phyloP scores from a whole-genome alignment of 1,140 invertebrate species.

The Dreissena polymorpha region DNA sequence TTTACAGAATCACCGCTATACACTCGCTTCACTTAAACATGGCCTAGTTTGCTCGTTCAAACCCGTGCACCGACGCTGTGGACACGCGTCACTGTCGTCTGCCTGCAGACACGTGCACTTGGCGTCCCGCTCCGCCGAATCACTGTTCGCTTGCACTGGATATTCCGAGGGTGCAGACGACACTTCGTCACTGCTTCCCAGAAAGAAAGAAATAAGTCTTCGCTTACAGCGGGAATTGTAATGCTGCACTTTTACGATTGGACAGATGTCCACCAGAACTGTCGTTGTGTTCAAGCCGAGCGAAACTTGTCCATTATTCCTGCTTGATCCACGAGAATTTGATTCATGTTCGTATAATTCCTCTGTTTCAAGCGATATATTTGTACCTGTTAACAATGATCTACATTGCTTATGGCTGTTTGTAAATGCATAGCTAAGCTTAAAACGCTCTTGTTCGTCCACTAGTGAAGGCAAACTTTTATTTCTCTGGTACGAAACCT shows the following conservation, averaged over 20 bases:
- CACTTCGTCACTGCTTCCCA: conserved; percentile 29
- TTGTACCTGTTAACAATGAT: conserved; percentile 22
- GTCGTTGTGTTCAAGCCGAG: background rate
- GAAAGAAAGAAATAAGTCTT: conserved; percentile 31
- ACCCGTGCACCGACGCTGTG: too few relatives aligned
- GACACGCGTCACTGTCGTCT: background rate
- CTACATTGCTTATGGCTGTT: background rate
- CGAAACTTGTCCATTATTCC: background rate
- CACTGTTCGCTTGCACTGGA: background rate
- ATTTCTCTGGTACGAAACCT: conserved; percentile 33
- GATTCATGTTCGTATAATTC: too few relatives aligned
- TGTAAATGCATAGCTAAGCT: conserved; percentile 37
- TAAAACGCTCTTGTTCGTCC: conserved; percentile 26
- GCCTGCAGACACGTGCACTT: conserved; percentile 28
- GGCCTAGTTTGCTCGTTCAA: too few relatives aligned
- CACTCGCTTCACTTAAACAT: too few relatives aligned
- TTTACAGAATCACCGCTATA: too few relatives aligned
- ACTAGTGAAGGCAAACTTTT: conserved; percentile 46
- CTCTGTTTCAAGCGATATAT: conserved; percentile 1
- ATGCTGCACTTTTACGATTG: conserved; percentile 57
- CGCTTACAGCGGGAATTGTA: conserved; percentile 52
- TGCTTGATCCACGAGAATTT: too few relatives aligned
- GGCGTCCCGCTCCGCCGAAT: conserved; percentile 11
- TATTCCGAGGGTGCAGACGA: conserved; percentile 35
- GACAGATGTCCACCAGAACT: conserved; percentile 48